Conservation (phyloP, 1,140 invertebrate species). For the Sycophaga agraensis region DNA sequence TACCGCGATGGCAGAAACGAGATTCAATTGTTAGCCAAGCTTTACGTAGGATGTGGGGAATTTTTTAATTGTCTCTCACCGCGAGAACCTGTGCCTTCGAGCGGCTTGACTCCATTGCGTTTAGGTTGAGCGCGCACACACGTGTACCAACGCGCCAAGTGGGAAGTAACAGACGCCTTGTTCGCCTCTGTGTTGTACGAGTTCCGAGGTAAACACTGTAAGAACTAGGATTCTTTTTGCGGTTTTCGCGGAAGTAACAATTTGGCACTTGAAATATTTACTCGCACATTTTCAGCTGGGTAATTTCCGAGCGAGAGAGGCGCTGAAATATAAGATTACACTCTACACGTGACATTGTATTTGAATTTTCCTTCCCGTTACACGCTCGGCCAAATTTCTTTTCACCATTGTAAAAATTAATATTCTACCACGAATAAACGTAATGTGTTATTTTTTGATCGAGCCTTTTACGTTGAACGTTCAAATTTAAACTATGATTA, state of each 20-base stretch:
- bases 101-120: not conserved
- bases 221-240: not conserved
- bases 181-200: not conserved
- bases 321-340: not conserved
- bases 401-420: no score
- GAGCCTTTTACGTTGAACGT: no score
- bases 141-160: not conserved
- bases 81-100: slow-evolving; percentile 6
- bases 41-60: not conserved
- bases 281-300: not conserved
- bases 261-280: slow-evolving; percentile 3
- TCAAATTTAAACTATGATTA: no score
- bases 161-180: slow-evolving; percentile 12
- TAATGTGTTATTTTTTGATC: no score
- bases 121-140: not conserved
- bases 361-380: no score
- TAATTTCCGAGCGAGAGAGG: not conserved
- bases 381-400: no score
- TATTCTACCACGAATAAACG: no score
- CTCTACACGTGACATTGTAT: no score
- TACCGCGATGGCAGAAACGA: not conserved
- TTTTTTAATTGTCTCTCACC: slow-evolving; percentile 17
- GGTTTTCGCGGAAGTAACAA: slow-evolving; percentile 8
- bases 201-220: slow-evolving; percentile 3
- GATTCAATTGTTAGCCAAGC: slow-evolving; percentile 4